These are phyloP conservation scores for Cairina moschata DNA, from an alignment of 2,113 vertebrate genomes.

Conservation along the genomic window DNA sequence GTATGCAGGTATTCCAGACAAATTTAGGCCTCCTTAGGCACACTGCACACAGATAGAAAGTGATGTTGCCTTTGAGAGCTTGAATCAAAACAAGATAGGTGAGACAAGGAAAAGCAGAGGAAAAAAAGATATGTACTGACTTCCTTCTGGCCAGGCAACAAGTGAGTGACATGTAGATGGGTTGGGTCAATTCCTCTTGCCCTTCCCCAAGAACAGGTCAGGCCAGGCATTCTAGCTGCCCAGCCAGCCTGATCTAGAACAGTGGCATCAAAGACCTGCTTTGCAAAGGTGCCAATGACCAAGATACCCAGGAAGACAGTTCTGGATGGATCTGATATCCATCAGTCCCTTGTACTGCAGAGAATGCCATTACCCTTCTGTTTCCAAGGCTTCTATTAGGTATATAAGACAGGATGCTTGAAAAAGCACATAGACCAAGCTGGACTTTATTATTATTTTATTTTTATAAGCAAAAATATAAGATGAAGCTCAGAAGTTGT, in stretches of 20 bases:
- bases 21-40: not conserved
- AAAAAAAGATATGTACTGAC: not conserved
- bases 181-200: accelerated
- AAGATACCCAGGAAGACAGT: not conserved
- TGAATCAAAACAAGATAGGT: not conserved
- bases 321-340: not conserved
- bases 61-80: not conserved
- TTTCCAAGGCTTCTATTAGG: not conserved
- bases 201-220: not conserved
- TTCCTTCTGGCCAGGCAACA: not conserved
- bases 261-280: not conserved
- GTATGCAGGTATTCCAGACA: not conserved
- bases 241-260: not conserved
- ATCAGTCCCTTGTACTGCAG: not conserved
- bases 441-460: not conserved
- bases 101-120: not conserved
- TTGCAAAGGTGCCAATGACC: not conserved
- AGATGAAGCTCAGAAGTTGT: not conserved
- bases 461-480: not conserved
- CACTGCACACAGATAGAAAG: not conserved
- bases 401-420: not conserved
- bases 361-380: not conserved
- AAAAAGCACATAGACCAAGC: not conserved
- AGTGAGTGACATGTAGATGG: not conserved
- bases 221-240: not conserved